These are phyloP conservation scores for Corythornis madagascariensis DNA, from an alignment of 2,113 vertebrate genomes.

Conservation along the genomic window DNA sequence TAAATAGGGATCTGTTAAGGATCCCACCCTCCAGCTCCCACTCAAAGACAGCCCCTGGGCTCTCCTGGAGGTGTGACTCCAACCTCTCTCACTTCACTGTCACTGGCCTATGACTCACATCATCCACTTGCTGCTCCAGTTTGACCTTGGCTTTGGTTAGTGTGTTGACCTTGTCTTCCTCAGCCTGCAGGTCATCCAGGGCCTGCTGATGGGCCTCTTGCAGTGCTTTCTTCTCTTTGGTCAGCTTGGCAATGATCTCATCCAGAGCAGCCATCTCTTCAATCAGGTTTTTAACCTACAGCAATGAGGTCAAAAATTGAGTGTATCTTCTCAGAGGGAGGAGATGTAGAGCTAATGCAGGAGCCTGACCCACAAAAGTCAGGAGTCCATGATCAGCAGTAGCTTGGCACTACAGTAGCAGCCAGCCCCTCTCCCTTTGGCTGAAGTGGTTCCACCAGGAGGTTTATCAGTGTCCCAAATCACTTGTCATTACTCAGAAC, in stretches of 20 bases:
- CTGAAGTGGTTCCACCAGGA: not conserved
- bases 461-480: not conserved
- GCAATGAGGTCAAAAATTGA: not conserved
- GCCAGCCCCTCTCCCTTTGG: not conserved
- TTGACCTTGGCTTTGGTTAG: constrained; percentile 90
- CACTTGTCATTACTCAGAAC: not conserved
- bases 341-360: not conserved
- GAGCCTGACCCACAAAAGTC: not conserved
- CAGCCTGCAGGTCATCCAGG: constrained; percentile 90
- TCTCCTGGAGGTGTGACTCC: not conserved
- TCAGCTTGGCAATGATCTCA: constrained; percentile 87
- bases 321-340: not conserved
- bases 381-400: not conserved
- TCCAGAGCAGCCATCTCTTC: constrained; percentile 93
- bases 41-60: not conserved
- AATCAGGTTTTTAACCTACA: constrained; percentile 91
- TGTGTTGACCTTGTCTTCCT: constrained; percentile 91
- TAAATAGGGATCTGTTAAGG: rapidly evolving
- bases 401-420: not conserved
- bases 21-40: not conserved
- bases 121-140: constrained; percentile 94
- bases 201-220: constrained; percentile 92
- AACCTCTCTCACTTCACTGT: not conserved
- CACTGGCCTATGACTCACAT: constrained; percentile 79
- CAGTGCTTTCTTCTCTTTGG: constrained; percentile 91